These are phyloP conservation scores for Prinia subflava DNA, from an alignment of 2,113 vertebrate species.

Conservation along the genomic window DNA sequence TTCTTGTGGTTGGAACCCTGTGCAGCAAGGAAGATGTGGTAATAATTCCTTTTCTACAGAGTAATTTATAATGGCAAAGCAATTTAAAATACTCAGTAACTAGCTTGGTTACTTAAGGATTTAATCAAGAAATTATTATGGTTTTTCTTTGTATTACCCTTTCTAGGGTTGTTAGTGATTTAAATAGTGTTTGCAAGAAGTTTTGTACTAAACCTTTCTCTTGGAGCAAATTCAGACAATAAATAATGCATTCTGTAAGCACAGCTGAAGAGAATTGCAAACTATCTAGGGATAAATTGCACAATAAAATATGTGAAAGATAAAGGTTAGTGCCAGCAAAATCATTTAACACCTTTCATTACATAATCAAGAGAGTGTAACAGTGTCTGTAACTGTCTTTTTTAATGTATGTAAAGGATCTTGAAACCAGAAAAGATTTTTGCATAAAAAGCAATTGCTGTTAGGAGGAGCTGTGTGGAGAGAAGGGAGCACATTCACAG, in stretches of 20 bases:
- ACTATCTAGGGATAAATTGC: slow-evolving; percentile 42
- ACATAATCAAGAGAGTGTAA: slow-evolving; percentile 37
- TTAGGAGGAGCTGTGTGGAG: slow-evolving; percentile 9
- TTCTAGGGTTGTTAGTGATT: slow-evolving; percentile 5
- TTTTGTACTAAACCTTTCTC: slow-evolving; percentile 18
- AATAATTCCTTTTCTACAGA: slow-evolving; percentile 41
- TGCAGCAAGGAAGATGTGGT: slow-evolving; percentile 44
- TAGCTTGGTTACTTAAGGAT: slow-evolving; percentile 38
- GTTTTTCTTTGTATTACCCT: neutral
- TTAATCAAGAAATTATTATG: slow-evolving; percentile 52
- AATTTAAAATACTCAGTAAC: slow-evolving; percentile 39
- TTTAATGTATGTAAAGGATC: slow-evolving; percentile 9
- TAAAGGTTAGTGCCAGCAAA: slow-evolving; percentile 53
- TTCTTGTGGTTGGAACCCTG: slow-evolving; percentile 51
- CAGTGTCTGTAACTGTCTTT: neutral
- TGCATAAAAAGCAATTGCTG: neutral
- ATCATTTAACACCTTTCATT: slow-evolving; percentile 32
- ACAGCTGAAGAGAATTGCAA: slow-evolving; percentile 19
- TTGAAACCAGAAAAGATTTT: slow-evolving; percentile 3
- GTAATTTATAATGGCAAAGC: slow-evolving; percentile 38
- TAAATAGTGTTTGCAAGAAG: slow-evolving; percentile 4
- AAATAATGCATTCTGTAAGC: slow-evolving; percentile 36
- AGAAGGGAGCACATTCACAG: neutral
- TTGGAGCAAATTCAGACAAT: slow-evolving; percentile 27
- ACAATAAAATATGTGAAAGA: slow-evolving; percentile 27